A percentile compares a stretch with the other conserved stretches of the same genome.
Conservation (phyloP, 64 coral and sea anemone species). For the Pachyseris speciosa region DNA sequence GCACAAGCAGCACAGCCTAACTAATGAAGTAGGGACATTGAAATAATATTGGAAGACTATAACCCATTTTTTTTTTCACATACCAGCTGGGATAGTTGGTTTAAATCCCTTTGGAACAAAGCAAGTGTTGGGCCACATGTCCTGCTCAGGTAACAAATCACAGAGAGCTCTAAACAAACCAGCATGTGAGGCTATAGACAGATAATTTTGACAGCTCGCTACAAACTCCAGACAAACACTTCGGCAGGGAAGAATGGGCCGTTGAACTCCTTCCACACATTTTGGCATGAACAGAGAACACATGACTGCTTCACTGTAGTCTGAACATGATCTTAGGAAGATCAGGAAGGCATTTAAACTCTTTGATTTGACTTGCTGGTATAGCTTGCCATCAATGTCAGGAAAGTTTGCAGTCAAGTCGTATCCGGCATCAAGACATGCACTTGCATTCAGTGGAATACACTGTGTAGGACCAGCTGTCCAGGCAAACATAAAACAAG, state of each 20-base stretch:
- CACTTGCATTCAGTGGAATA: constrained; percentile 8
- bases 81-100: background rate
- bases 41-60: too few relatives aligned
- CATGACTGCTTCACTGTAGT: constrained; percentile 6
- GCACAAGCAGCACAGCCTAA: too few relatives aligned
- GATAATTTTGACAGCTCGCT: background rate
- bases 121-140: constrained; percentile 1
- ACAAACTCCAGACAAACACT: constrained; percentile 61
- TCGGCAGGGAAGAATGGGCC: constrained; percentile 43
- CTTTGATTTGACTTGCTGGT: constrained; percentile 45
- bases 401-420: constrained; percentile 51
- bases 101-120: constrained; percentile 36
- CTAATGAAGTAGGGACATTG: too few relatives aligned
- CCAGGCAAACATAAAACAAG: background rate
- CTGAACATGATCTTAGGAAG: constrained; percentile 9
- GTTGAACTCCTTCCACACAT: constrained; percentile 11
- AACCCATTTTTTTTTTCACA: too few relatives aligned
- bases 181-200: background rate
- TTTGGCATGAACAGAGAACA: constrained; percentile 50
- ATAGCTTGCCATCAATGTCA: constrained; percentile 38
- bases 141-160: constrained; percentile 50
- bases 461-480: constrained; percentile 48
- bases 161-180: constrained; percentile 53
- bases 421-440: constrained; percentile 40
- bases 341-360: constrained; percentile 11